Evolutionary conservation across 1,140 invertebrate species (phyloP).

Genomic region (Pinna nobilis): DNA sequence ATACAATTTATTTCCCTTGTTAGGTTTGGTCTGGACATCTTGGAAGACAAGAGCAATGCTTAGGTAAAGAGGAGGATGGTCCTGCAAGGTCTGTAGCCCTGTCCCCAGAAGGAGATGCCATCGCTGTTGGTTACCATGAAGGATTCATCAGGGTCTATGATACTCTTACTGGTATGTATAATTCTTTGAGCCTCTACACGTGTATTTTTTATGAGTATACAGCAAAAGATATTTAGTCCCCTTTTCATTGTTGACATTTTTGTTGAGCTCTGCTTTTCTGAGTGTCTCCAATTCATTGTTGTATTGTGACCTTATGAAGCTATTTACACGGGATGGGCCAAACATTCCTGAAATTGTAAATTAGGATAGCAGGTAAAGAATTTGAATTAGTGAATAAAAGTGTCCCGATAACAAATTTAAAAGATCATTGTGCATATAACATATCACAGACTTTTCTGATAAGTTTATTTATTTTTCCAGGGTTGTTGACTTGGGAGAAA

Average conservation of each 20-base stretch:
- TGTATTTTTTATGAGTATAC: not conserved
- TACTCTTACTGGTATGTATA: constrained; percentile 61
- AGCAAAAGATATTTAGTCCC: not conserved
- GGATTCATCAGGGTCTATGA: constrained; percentile 65
- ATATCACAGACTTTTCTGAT: not conserved
- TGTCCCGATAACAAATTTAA: too few species aligned
- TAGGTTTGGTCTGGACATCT: constrained; percentile 72
- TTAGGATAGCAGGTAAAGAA: not conserved
- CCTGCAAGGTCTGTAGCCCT: constrained; percentile 64
- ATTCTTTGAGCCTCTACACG: not conserved
- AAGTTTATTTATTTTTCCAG: constrained; percentile 34
- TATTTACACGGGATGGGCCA: not conserved
- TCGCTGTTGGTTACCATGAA: constrained; percentile 71
- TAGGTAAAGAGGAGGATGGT: constrained; percentile 53
- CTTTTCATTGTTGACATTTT: not conserved
- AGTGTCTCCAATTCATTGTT: not conserved
- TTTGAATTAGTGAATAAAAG: too few species aligned
- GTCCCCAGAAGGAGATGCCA: constrained; percentile 47
- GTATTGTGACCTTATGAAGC: not conserved
- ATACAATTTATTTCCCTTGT: not conserved
- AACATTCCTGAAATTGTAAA: not conserved
- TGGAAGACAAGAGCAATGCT: constrained; percentile 59
- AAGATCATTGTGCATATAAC: too few species aligned
- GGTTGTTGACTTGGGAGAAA: constrained; percentile 35
- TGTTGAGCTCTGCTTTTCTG: not conserved